A percentile compares a stretch with the other conserved stretches of the same genome.
Evolutionary conservation across 2,888 invertebrate genomes (phyloP).

Genomic region (Seira sanloemensis): DNA sequence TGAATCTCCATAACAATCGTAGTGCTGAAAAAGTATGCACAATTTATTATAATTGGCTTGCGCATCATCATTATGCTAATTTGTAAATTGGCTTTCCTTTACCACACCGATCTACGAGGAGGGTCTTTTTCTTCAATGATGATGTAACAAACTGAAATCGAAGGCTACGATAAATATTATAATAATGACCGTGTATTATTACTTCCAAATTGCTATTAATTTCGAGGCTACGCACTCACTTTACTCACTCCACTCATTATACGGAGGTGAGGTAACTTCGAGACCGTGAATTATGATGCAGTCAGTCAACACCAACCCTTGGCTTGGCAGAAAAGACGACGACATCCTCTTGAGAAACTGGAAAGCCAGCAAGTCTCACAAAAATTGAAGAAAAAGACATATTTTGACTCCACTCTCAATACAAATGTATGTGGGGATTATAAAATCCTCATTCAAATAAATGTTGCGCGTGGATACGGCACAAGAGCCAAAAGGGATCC

Average conservation of each 20-base stretch:
- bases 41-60: neutral
- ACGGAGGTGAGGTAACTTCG: neutral
- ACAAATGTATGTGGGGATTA: too few species aligned
- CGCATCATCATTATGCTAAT: neutral
- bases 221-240: conserved; percentile 48
- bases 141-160: conserved; percentile 53
- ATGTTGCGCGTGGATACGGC: too few species aligned
- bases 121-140: neutral
- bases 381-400: too few species aligned
- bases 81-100: neutral
- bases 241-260: neutral
- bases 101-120: neutral
- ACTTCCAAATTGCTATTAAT: conserved; percentile 47
- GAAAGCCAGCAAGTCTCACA: neutral
- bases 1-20: neutral
- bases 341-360: neutral
- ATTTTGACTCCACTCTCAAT: too few species aligned
- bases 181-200: conserved; percentile 39
- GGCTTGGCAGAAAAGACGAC: neutral
- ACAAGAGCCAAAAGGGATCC: neutral
- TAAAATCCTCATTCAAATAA: too few species aligned
- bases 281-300: neutral
- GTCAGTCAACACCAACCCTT: too few species aligned
- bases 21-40: neutral
- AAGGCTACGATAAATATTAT: conserved; percentile 58